Percentiles rank a stretch among this genome's conserved stretches.
These are phyloP conservation scores for Myathropa florea DNA, from an alignment of 2,888 invertebrate species.

Conservation along the genomic window DNA sequence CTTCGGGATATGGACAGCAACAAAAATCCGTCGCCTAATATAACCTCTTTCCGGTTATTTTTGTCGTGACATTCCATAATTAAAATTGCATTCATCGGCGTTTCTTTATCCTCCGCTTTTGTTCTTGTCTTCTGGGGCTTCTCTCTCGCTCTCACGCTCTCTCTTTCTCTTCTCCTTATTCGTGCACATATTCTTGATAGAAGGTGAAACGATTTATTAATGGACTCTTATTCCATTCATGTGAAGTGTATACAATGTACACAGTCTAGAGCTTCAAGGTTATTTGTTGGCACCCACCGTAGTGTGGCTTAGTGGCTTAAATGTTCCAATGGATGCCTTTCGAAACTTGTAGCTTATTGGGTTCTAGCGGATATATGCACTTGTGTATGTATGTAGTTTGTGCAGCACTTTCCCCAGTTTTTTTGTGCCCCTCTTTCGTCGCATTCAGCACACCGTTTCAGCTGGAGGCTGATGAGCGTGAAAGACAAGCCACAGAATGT, in stretches of 20 bases:
- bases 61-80: constrained; percentile 45
- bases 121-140: not conserved
- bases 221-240: constrained; percentile 56
- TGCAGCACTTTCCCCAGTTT: constrained; percentile 38
- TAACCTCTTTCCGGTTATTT: constrained; percentile 32
- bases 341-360: constrained; percentile 46
- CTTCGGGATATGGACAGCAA: constrained; percentile 3
- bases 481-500: constrained; percentile 13
- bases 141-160: not conserved
- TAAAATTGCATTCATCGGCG: constrained; percentile 49
- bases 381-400: not conserved
- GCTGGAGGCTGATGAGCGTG: not conserved
- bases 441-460: not conserved
- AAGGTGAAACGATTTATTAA: constrained; percentile 61
- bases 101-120: not conserved
- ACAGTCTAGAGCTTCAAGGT: constrained; percentile 43
- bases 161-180: constrained; percentile 7
- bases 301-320: constrained; percentile 24
- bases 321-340: constrained; percentile 53
- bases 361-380: not conserved
- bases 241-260: not conserved
- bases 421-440: constrained; percentile 19
- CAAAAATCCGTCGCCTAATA: constrained; percentile 5
- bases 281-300: constrained; percentile 9
- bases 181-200: constrained; percentile 43